Evolutionary conservation across 1,140 invertebrate genomes (phyloP), one percentile per base, ranked within the genome.

Genomic region (Alviniconcha marisindica): DNA sequence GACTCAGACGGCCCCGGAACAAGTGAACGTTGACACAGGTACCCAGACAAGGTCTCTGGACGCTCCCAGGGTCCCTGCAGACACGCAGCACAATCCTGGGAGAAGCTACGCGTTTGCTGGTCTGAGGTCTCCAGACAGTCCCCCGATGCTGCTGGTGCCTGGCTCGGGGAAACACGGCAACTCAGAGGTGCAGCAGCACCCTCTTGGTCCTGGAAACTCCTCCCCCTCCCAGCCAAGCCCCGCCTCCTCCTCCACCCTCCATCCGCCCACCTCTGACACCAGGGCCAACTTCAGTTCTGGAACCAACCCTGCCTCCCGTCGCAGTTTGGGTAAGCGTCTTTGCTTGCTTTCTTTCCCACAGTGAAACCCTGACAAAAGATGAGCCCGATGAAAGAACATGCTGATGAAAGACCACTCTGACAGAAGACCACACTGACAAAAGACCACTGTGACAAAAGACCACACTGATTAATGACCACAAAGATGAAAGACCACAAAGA

Each of bases 311-410:
- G 60, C 28, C 24, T 63, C 60, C 5, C 60, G 24, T 24, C 60
- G 7, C 7, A n/a, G 60, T 63, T n/a, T 31, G 28, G 60, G 60
- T 63, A n/a, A 63, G 60, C 5, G 24, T 78, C 78, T 42, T 83
- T 91, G 48, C 92, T 91, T 1, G 83, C 87, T 33, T 83, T 86
- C 10, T 81, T 92, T n/a, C n/a, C n/a, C n/a, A n/a, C n/a, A n/a
- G n/a, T n/a, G n/a, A n/a, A n/a, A n/a, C n/a, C n/a, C n/a, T n/a
- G n/a, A n/a, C n/a, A n/a, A n/a, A n/a, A n/a, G n/a, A n/a, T n/a
- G n/a, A n/a, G n/a, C n/a, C n/a, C n/a, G n/a, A n/a, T n/a, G n/a
- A n/a, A n/a, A n/a, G n/a, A n/a, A n/a, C n/a, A n/a, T n/a, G n/a
- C n/a, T n/a, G n/a, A n/a, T n/a, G n/a, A n/a, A n/a, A n/a, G n/a